phyloP scores from a whole-genome alignment of 1,140 invertebrate genomes.

The Penaeus chinensis region DNA sequence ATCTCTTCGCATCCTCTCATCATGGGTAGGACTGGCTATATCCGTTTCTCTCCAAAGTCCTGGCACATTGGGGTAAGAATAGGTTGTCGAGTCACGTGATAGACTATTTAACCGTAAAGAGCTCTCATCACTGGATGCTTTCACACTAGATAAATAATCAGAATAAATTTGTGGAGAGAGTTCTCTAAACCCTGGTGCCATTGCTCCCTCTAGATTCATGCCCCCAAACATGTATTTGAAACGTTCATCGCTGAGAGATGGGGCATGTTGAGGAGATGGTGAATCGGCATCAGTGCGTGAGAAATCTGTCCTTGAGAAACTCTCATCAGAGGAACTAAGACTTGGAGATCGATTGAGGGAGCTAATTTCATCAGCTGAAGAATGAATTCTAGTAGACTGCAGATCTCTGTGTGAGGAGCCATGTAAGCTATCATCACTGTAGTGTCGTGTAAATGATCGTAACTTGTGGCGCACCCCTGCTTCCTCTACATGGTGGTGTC shows the following conservation, averaged over 20 bases:
- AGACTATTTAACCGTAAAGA: slow-evolving; percentile 62
- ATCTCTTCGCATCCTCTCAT: slow-evolving; percentile 61
- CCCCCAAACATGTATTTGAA: slow-evolving; percentile 63
- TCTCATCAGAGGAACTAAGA: slow-evolving; percentile 83
- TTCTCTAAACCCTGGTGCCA: slow-evolving; percentile 58
- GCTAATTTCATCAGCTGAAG: slow-evolving; percentile 83
- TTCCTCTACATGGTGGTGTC: slow-evolving; percentile 64
- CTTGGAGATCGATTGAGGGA: slow-evolving; percentile 82
- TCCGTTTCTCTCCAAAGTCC: slow-evolving; percentile 62
- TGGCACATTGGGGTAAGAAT: slow-evolving; percentile 60
- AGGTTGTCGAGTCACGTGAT: slow-evolving; percentile 57
- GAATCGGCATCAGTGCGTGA: slow-evolving; percentile 72
- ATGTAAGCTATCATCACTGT: slow-evolving; percentile 76
- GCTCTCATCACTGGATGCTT: slow-evolving; percentile 63
- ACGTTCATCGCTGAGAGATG: slow-evolving; percentile 66
- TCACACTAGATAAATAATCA: slow-evolving; percentile 63
- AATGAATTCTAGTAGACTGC: slow-evolving; percentile 71
- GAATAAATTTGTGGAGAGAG: slow-evolving; percentile 62
- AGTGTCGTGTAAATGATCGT: slow-evolving; percentile 70
- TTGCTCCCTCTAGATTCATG: slow-evolving; percentile 60
- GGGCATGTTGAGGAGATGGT: slow-evolving; percentile 73
- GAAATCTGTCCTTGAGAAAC: slow-evolving; percentile 75
- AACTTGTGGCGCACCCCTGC: slow-evolving; percentile 62
- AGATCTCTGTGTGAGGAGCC: slow-evolving; percentile 67
- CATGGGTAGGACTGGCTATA: slow-evolving; percentile 45